These are phyloP conservation scores for Poecilia wingei DNA, from an alignment of 2,797 vertebrate species.

Conservation along the genomic window DNA sequence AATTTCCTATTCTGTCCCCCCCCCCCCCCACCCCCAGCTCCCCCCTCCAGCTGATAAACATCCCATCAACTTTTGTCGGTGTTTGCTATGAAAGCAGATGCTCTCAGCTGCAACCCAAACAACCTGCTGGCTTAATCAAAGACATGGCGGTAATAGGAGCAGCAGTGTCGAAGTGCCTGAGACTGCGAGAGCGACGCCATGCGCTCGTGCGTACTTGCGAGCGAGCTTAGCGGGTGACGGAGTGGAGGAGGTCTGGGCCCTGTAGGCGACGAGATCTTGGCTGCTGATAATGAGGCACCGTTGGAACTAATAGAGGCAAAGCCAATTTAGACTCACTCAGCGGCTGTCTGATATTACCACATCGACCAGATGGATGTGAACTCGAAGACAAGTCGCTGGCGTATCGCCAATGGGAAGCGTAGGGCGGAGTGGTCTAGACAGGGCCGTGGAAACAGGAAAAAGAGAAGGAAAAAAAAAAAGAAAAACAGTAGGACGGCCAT, in stretches of 20 bases:
- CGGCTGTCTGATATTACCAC: conserved; percentile 40
- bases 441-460: background rate
- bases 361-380: conserved; percentile 51
- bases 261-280: conserved; percentile 57
- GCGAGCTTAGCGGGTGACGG: conserved; percentile 36
- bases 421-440: conserved; percentile 39
- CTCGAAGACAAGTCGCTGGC: conserved; percentile 47
- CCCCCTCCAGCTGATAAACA: conserved; percentile 41
- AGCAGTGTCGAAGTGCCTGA: conserved; percentile 21
- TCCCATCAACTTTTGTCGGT: conserved; percentile 56
- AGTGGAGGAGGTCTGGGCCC: conserved; percentile 53
- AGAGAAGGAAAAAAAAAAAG: background rate
- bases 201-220: conserved; percentile 22
- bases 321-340: conserved; percentile 68
- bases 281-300: conserved; percentile 63
- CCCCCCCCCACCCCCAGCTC: background rate
- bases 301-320: conserved; percentile 65
- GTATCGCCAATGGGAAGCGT: conserved; percentile 43
- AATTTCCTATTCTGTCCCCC: conserved; percentile 26
- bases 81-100: conserved; percentile 59
- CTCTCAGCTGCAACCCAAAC: conserved; percentile 43
- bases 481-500: conserved; percentile 27
- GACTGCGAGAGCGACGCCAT: conserved; percentile 9
- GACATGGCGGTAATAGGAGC: conserved; percentile 61
- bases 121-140: conserved; percentile 71